Evolutionary conservation across 1,140 invertebrate species (phyloP).

Genomic region (Anoplophora glabripennis): DNA sequence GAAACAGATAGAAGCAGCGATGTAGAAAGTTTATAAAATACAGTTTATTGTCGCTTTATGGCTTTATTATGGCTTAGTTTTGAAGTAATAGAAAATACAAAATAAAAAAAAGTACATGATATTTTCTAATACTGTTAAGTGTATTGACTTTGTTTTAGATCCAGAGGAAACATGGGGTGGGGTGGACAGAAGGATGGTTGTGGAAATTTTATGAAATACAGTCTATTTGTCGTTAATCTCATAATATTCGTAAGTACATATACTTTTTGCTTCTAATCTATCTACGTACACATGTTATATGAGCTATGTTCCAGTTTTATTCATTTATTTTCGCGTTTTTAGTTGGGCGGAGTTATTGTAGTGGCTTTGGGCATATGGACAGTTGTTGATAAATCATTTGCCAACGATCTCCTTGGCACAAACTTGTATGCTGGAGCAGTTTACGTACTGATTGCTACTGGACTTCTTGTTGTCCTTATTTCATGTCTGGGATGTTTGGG

Average conservation of each 20-base stretch:
- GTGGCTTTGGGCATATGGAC: conserved; percentile 78
- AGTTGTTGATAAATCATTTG: conserved; percentile 75
- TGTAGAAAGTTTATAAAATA: too few species aligned
- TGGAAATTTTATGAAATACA: conserved; percentile 78
- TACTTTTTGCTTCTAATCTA: conserved; percentile 4
- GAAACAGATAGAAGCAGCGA: too few species aligned
- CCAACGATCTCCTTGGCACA: conserved; percentile 76
- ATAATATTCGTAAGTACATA: conserved; percentile 80
- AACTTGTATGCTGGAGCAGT: conserved; percentile 80
- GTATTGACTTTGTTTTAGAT: background rate
- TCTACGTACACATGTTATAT: conserved; percentile 8
- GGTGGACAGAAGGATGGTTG: conserved; percentile 64
- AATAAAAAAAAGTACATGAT: too few species aligned
- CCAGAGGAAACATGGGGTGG: conserved; percentile 28
- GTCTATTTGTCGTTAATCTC: conserved; percentile 79
- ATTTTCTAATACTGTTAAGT: background rate
- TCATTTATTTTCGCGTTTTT: conserved; percentile 29
- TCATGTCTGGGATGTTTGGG: conserved; percentile 84
- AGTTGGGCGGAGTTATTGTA: conserved; percentile 77
- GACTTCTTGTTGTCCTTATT: conserved; percentile 71
- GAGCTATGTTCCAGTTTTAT: background rate
- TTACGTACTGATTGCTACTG: conserved; percentile 77
- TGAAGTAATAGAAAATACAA: too few species aligned
- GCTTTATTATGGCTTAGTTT: too few species aligned
- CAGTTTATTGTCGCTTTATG: too few species aligned